Evolutionary conservation across 1,140 invertebrate species (phyloP).

Genomic region (Meloidogyne hapla): DNA sequence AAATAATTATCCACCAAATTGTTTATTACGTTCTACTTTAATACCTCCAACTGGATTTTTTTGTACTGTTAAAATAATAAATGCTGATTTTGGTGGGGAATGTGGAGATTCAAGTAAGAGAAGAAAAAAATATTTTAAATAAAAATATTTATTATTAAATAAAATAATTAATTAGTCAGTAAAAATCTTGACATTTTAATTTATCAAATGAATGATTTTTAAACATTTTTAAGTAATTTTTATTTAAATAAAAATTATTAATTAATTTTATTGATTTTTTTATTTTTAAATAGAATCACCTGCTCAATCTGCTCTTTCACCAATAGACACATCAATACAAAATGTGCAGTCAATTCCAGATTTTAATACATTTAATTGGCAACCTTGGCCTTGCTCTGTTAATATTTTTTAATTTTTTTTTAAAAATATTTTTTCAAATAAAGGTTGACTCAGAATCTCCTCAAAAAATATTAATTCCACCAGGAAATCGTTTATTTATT

Average conservation of each 20-base stretch:
- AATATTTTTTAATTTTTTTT: conserved; percentile 4
- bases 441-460: conserved; percentile 22
- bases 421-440: not conserved
- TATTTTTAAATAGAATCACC: not conserved
- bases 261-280: not conserved
- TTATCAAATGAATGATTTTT: too few relatives aligned
- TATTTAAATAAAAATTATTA: not conserved
- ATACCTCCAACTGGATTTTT: conserved; percentile 40
- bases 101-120: conserved; percentile 7
- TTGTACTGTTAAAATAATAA: conserved; percentile 36
- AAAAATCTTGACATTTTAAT: too few relatives aligned
- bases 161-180: not conserved
- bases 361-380: conserved; percentile 31
- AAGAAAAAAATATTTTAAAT: too few relatives aligned
- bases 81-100: conserved; percentile 25
- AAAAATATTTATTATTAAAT: not conserved
- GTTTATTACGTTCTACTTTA: conserved; percentile 39
- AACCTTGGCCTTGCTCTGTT: conserved; percentile 34
- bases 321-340: conserved; percentile 4
- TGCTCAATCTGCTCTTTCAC: conserved; percentile 3
- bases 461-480: conserved; percentile 28
- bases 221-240: too few relatives aligned
- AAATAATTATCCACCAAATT: conserved; percentile 35
- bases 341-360: conserved; percentile 12
- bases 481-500: conserved; percentile 24